These are phyloP conservation scores for Acholoe squamosa DNA, from an alignment of 2,888 invertebrate genomes.

Conservation along the genomic window DNA sequence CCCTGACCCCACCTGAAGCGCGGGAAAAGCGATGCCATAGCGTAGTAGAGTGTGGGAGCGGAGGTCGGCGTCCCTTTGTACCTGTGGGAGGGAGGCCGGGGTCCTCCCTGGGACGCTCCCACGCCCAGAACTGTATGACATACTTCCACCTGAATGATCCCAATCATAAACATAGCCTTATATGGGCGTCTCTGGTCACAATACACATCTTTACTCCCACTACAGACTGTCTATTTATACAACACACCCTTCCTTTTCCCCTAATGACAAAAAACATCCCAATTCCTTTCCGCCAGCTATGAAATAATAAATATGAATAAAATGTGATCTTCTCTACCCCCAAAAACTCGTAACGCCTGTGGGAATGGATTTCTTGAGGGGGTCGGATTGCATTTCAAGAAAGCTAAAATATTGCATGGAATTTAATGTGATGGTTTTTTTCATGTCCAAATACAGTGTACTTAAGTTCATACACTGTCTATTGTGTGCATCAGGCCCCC, in stretches of 20 bases:
- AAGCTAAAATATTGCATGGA: too few relatives aligned
- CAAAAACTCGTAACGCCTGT: too few relatives aligned
- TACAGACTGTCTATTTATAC: too few relatives aligned
- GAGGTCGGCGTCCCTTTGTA: not conserved
- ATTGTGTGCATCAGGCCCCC: too few relatives aligned
- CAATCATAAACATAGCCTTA: slow-evolving; percentile 34
- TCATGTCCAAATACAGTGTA: too few relatives aligned
- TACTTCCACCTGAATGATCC: slow-evolving; percentile 15
- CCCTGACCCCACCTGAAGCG: not conserved
- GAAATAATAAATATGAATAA: too few relatives aligned
- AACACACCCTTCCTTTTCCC: not conserved
- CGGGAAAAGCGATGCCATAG: not conserved
- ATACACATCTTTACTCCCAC: too few relatives aligned
- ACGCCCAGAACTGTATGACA: not conserved
- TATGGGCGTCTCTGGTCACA: not conserved
- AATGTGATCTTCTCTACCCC: too few relatives aligned
- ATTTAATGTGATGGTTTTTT: too few relatives aligned
- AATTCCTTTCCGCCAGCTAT: not conserved
- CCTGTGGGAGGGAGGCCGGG: not conserved
- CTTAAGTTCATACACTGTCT: too few relatives aligned
- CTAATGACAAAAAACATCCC: not conserved
- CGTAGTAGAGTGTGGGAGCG: not conserved
- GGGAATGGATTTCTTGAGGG: too few relatives aligned
- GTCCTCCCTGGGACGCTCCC: not conserved
- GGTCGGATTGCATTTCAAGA: too few relatives aligned